A percentile compares a stretch with the other conserved stretches of the same genome.
phyloP scores from a whole-genome alignment of 2,888 invertebrate species.

The Tiliacea citrago region DNA sequence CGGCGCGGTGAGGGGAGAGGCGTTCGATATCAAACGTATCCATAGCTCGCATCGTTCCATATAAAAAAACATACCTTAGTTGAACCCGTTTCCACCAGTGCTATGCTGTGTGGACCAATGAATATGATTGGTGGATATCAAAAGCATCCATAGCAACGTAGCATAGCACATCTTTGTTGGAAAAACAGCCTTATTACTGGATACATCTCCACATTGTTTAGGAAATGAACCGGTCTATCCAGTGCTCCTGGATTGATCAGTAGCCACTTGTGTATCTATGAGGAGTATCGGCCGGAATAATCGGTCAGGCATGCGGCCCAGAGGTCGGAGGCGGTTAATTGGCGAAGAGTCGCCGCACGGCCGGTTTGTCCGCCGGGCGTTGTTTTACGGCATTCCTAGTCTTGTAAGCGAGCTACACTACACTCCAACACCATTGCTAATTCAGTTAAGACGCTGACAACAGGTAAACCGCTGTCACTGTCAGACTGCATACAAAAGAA shows the following conservation, averaged over 20 bases:
- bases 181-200: constrained; percentile 16
- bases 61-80: too few relatives aligned
- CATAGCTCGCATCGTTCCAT: too few relatives aligned
- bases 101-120: too few relatives aligned
- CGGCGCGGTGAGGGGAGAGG: too few relatives aligned
- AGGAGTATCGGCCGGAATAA: constrained; percentile 78
- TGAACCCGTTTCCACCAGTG: too few relatives aligned
- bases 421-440: constrained; percentile 66
- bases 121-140: too few relatives aligned
- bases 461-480: too few relatives aligned
- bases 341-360: constrained; percentile 84
- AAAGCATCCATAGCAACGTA: too few relatives aligned
- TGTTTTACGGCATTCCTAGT: constrained; percentile 86
- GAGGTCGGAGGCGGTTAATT: constrained; percentile 89
- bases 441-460: too few relatives aligned
- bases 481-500: too few relatives aligned
- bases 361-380: constrained; percentile 85
- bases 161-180: too few relatives aligned
- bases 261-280: constrained; percentile 72
- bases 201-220: constrained; percentile 47
- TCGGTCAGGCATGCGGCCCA: constrained; percentile 78
- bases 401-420: constrained; percentile 70
- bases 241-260: constrained; percentile 63
- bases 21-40: too few relatives aligned
- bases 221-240: constrained; percentile 56